Conservation (phyloP, 64 coral and sea anemone species). For the Montipora efflorescens region DNA sequence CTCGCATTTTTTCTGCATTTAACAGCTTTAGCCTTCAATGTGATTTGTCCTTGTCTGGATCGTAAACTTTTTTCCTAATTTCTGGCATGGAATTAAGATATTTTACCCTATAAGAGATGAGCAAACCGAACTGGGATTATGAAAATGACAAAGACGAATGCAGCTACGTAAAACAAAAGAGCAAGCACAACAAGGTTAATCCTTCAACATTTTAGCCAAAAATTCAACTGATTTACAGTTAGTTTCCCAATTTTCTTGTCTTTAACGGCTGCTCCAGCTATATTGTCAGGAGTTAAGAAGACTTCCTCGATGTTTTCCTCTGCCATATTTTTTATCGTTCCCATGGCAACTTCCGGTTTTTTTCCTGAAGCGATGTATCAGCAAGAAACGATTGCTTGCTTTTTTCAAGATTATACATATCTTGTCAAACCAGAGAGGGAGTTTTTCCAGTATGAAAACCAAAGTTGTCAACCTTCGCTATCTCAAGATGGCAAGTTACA, state of each 20-base stretch:
- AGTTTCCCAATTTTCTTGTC: slow-evolving; percentile 50
- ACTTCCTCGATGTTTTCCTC: slow-evolving; percentile 8
- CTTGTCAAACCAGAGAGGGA: slow-evolving; percentile 15
- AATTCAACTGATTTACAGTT: slow-evolving; percentile 60
- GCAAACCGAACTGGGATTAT: not conserved
- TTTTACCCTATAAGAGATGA: slow-evolving; percentile 8
- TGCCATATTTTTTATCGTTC: not conserved
- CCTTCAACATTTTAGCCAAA: slow-evolving; percentile 73
- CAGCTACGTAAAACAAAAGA: not conserved
- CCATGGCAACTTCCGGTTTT: slow-evolving; percentile 63
- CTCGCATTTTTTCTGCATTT: too few species aligned
- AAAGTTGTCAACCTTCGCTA: not conserved
- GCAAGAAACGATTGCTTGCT: too few species aligned
- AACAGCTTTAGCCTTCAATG: too few species aligned
- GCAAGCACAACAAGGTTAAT: slow-evolving; percentile 34
- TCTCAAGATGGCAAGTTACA: too few species aligned
- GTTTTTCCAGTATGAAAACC: slow-evolving; percentile 76
- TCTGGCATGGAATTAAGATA: slow-evolving; percentile 14
- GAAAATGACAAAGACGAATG: not conserved
- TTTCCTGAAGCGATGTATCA: not conserved
- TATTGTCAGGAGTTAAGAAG: slow-evolving; percentile 48
- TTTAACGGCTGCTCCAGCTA: slow-evolving; percentile 42
- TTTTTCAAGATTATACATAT: too few species aligned
- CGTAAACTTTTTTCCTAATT: slow-evolving; percentile 47
- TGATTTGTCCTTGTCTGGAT: slow-evolving; percentile 16